phyloP scores from a whole-genome alignment of 2,888 invertebrate genomes.

The Eristalis pertinax region DNA sequence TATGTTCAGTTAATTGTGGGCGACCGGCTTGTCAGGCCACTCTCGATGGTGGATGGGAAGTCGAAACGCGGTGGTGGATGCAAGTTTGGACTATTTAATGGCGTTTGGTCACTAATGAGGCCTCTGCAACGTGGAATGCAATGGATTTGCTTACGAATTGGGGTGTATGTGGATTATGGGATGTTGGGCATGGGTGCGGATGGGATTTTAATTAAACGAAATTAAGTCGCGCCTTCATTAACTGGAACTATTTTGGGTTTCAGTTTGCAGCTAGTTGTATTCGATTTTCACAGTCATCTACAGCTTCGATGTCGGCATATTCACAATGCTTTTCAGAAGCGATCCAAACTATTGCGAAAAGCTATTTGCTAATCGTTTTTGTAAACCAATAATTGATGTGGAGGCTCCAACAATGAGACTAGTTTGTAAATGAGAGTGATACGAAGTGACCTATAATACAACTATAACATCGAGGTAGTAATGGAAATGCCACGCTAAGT shows the following conservation, averaged over 20 bases:
- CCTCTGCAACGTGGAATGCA: constrained; percentile 37
- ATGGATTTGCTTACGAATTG: constrained; percentile 13
- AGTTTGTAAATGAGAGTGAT: too few species aligned
- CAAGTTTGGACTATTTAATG: constrained; percentile 24
- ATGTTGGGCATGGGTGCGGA: neutral
- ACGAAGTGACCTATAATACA: too few species aligned
- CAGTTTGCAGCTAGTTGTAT: too few species aligned
- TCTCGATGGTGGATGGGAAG: neutral
- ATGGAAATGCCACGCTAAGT: too few species aligned
- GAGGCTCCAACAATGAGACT: too few species aligned
- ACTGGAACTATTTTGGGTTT: neutral
- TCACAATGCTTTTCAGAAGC: too few species aligned
- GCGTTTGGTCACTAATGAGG: constrained; percentile 43
- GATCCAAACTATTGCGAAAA: too few species aligned
- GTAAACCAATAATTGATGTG: too few species aligned
- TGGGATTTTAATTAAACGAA: neutral
- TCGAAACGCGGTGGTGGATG: constrained; percentile 4
- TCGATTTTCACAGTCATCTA: too few species aligned
- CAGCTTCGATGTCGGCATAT: too few species aligned
- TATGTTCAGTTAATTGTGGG: constrained; percentile 67
- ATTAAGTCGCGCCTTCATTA: neutral
- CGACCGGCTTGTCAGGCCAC: constrained; percentile 56
- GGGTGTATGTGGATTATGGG: neutral
- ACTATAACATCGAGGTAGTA: too few species aligned
- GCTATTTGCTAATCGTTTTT: too few species aligned